phyloP scores from a whole-genome alignment of 2,113 vertebrate species.

The Dicentrarchus labrax region DNA sequence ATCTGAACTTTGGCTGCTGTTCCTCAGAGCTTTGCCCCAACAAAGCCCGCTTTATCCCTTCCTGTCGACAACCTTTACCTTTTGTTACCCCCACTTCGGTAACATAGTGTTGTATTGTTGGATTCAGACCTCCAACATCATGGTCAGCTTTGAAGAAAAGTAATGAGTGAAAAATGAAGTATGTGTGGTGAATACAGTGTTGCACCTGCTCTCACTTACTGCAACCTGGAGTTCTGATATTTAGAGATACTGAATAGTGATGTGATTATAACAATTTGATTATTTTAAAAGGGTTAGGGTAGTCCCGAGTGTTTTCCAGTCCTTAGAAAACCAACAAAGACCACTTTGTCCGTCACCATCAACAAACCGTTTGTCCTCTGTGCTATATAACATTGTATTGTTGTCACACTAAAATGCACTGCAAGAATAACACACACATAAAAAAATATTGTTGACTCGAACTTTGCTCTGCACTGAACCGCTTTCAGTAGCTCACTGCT shows the following conservation, averaged over 20 bases:
- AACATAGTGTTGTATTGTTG: slow-evolving; percentile 63
- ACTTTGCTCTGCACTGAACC: too few relatives aligned
- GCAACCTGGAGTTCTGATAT: slow-evolving; percentile 43
- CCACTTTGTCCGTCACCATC: slow-evolving; percentile 33
- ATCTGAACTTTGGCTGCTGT: slow-evolving; percentile 69
- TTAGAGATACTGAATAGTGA: slow-evolving; percentile 37
- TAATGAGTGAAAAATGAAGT: neutral
- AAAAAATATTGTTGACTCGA: too few relatives aligned
- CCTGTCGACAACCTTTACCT: slow-evolving; percentile 33
- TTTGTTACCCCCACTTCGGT: slow-evolving; percentile 36
- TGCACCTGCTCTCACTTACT: slow-evolving; percentile 62
- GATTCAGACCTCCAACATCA: slow-evolving; percentile 43
- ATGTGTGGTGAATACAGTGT: slow-evolving; percentile 10
- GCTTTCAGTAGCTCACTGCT: too few relatives aligned
- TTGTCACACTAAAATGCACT: slow-evolving; percentile 15
- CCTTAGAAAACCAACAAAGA: slow-evolving; percentile 43
- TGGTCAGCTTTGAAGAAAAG: slow-evolving; percentile 40
- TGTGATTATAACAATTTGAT: slow-evolving; percentile 13
- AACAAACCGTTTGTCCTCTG: neutral
- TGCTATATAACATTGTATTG: slow-evolving; percentile 6
- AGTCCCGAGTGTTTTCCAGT: slow-evolving; percentile 21
- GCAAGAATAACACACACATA: neutral
- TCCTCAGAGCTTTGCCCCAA: slow-evolving; percentile 64
- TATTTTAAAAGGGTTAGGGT: slow-evolving; percentile 46
- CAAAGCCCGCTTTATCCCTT: slow-evolving; percentile 70